Evolutionary conservation across 2,797 vertebrate species (phyloP), one percentile per base, ranked within the genome.

Genomic region (Ctenopoma multispine): DNA sequence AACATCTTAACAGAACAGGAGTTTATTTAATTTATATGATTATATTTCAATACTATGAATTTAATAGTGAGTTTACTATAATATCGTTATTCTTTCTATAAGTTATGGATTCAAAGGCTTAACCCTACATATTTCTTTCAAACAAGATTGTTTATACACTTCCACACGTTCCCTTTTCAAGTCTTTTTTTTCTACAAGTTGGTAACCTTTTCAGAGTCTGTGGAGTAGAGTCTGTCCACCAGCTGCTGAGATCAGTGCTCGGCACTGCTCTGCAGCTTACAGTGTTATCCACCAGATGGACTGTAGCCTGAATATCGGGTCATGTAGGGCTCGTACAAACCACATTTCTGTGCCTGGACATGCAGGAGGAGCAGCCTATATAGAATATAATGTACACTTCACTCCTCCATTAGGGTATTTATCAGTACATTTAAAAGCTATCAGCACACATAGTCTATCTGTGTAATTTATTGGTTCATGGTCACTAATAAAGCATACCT

Each of bases 201-300:
- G 15, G 17, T 67, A 63, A 63, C 47, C 56, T 78, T 59, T 62
- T 4, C 63, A 34, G 46, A 40, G 59, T 47, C 58, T 50, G 51
- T 29, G 49, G 57, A 27, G 73, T 46, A 50, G 24, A 59, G 66
- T 63, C 44, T 57, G 63, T 63, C 53, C 20, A 18, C 68, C 75
- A 75, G 77, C 74, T 82, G 81, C 72, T 70, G 63, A 59, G 68
- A 63, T 62, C 75, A 63, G 34, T 63, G 18, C 72, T 77, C 54
- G 40, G 54, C 65, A 24, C 69, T 48, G 68, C 63, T 40, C 40
- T 74, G 80, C 63, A 71, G 63, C 55, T 31, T 24, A 61, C 63
- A 46, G 49, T 15, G 46, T 48, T 56, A 69, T 67, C 79, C 78
- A 77, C 56, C 84, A 85, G 81, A 79, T 72, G 81, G 79, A 81